Conservation (phyloP, 1,140 invertebrate genomes). For the Adelges cooleyi region DNA sequence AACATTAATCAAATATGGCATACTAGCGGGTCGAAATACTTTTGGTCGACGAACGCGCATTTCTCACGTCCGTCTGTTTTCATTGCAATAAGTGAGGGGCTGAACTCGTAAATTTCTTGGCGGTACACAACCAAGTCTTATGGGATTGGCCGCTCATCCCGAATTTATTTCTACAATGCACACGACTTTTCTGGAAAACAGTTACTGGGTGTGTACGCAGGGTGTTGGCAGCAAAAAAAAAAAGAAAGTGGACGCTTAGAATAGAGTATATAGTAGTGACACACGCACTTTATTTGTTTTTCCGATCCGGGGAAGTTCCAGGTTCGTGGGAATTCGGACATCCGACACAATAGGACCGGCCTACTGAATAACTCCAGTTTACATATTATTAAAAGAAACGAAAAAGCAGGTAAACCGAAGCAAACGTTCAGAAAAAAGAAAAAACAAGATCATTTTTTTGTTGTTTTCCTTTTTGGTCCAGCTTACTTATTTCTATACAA, state of each 20-base stretch:
- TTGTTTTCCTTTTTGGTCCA: neutral
- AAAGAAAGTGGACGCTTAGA: neutral
- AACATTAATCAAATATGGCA: too few relatives aligned
- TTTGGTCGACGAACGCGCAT: too few relatives aligned
- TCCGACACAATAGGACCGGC: neutral
- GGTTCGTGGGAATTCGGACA: conserved; percentile 22
- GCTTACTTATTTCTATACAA: neutral
- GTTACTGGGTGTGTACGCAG: neutral
- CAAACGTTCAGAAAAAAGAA: neutral
- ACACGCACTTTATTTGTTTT: conserved; percentile 12
- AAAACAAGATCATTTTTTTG: neutral
- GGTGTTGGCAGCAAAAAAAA: neutral
- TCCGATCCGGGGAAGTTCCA: neutral
- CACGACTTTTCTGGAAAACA: neutral
- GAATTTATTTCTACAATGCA: conserved; percentile 3
- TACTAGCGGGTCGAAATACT: too few relatives aligned
- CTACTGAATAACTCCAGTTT: conserved; percentile 17
- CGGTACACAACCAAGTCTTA: neutral
- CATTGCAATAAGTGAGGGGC: neutral
- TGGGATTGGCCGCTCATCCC: neutral
- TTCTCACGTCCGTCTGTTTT: too few relatives aligned
- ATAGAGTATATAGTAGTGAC: neutral
- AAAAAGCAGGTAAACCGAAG: neutral
- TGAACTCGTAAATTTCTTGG: conserved; percentile 1
- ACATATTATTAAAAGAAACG: neutral